Percentiles rank a stretch among this genome's conserved stretches.
These are phyloP conservation scores for Prinia subflava DNA, from an alignment of 2,113 vertebrate genomes.

Conservation along the genomic window DNA sequence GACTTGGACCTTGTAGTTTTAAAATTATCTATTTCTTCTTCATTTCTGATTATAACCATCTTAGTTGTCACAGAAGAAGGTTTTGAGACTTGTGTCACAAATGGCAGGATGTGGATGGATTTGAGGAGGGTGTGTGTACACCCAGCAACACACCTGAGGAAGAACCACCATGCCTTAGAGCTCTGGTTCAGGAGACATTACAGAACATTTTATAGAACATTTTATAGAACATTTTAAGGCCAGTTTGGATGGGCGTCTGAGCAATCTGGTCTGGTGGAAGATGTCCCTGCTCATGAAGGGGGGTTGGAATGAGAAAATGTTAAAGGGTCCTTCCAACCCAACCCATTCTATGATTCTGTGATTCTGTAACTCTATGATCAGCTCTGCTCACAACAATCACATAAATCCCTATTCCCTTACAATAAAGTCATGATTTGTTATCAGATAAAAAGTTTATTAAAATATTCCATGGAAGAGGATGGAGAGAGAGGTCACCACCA, in stretches of 20 bases:
- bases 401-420: background rate
- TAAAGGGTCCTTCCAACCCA: background rate
- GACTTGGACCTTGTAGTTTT: background rate
- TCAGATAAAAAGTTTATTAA: background rate
- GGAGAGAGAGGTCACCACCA: background rate
- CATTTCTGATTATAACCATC: background rate
- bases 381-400: background rate
- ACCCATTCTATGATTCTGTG: background rate
- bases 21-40: background rate
- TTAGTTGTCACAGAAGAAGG: background rate
- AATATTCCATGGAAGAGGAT: background rate
- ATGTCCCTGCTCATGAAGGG: background rate
- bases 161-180: background rate
- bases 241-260: background rate
- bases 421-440: accelerated
- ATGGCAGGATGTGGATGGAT: background rate
- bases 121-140: background rate
- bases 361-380: background rate
- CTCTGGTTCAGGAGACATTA: background rate
- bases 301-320: background rate
- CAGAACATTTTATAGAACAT: background rate
- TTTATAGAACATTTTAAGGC: background rate
- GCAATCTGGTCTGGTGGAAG: background rate
- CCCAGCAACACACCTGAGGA: background rate
- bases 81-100: background rate